Evolutionary conservation across 30 jellyfish, hydroid and myxozoan species (phyloP), one percentile per base, ranked within the genome.

Genomic region (Phacellophora camtschatica): DNA sequence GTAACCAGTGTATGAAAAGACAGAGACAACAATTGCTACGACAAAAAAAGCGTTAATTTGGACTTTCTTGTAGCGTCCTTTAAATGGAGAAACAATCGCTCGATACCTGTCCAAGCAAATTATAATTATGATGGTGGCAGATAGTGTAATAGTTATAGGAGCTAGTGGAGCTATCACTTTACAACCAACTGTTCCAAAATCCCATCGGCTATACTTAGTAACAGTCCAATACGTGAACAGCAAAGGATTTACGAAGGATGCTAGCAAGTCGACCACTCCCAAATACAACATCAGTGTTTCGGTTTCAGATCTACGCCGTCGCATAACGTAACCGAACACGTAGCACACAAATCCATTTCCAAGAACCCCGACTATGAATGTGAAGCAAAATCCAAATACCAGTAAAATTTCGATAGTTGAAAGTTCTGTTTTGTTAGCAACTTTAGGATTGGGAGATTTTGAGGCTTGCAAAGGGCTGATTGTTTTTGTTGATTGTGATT

Each of bases 341-440:
- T 55, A 84, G 29, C 95, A 84, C 16, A 84, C 88, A 33, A 84
- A 59, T 2, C 51, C 56, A 24, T 84, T 84, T 46, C 95, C 95
- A 12, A 84, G 22, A 16, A 63, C 43, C 5, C 95, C 95, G 30
- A 84, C 63, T 30, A 84, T 20, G 62, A 84, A 71, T 24, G 71
- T 82, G 9, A 82, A 54, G 19, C 81, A 23, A 24, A 68, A 68
- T 23, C 79, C 70, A 28, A 23, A 30, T 15, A 82, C 39, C 15
- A 68, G 57, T 10, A 82, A 25, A 4, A n/a, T 36, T 29, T 70
- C 80, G 70, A 13, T 51, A 0, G 7, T 18, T 46, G 65, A n/a
- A 6, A 70, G 64, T 22, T 33, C 59, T n/a, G n/a, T n/a, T n/a
- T n/a, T n/a, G n/a, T n/a, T n/a, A n/a, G n/a, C n/a, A n/a, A n/a